Conservation (phyloP, 2,888 invertebrate species). For the Leistus spinibarbis region DNA sequence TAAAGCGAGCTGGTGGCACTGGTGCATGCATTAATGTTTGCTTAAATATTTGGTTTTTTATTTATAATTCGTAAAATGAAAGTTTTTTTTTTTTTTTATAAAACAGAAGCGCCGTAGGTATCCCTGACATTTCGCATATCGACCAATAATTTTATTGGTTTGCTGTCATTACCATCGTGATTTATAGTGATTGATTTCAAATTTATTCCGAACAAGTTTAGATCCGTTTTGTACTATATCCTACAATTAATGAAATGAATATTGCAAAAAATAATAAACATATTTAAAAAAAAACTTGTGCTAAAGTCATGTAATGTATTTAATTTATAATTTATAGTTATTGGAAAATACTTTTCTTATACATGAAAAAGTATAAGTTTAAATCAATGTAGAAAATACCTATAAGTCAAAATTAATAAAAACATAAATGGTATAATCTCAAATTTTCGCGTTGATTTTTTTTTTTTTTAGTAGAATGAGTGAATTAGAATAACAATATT, state of each 20-base stretch:
- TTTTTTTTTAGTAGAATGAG: too few species aligned
- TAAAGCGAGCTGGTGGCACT: too few species aligned
- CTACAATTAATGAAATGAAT: background rate
- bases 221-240: background rate
- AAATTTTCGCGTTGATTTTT: too few species aligned
- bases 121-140: background rate
- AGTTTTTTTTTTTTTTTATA: background rate
- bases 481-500: too few species aligned
- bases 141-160: background rate
- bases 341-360: too few species aligned
- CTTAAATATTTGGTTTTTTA: too few species aligned
- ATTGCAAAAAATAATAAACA: background rate
- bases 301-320: background rate
- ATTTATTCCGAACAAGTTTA: background rate
- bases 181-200: background rate
- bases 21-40: too few species aligned
- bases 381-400: too few species aligned
- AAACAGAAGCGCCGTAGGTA: background rate
- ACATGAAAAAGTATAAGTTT: too few species aligned
- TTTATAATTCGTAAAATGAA: background rate
- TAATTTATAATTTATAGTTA: background rate
- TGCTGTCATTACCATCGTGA: background rate
- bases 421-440: too few species aligned
- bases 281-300: too few species aligned
- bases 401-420: too few species aligned